A percentile compares a stretch with the other conserved stretches of the same genome.
Evolutionary conservation across 2,113 vertebrate genomes (phyloP).

Genomic region (Ifrita kowaldi): DNA sequence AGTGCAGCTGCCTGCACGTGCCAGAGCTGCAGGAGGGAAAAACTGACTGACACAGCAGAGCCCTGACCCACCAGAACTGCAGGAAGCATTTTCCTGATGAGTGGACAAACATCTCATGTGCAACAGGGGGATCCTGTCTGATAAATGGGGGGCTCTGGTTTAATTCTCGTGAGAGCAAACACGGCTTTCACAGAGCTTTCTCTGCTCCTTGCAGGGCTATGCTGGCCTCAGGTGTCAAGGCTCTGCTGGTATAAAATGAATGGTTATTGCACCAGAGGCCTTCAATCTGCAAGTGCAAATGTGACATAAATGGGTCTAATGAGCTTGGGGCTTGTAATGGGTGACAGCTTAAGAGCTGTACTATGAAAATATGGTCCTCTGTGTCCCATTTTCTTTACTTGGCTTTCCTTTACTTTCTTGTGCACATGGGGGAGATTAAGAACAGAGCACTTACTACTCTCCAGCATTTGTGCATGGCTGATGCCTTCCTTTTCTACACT

Average conservation of each 20-base stretch:
- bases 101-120: background rate
- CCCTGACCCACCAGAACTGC: no score
- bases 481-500: background rate
- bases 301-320: slow-evolving; percentile 21
- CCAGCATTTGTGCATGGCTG: background rate
- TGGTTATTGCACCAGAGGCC: background rate
- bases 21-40: background rate
- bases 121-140: background rate
- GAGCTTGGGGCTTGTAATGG: background rate
- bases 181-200: accelerated
- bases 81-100: background rate
- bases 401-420: background rate
- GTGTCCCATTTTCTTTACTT: slow-evolving; percentile 11
- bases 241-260: background rate
- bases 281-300: slow-evolving; percentile 39
- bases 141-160: background rate
- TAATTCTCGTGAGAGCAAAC: background rate
- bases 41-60: background rate
- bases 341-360: slow-evolving; percentile 34
- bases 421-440: background rate
- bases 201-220: background rate
- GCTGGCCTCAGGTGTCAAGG: background rate
- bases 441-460: background rate
- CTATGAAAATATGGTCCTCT: slow-evolving; percentile 32
- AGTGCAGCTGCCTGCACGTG: accelerated